Percentiles rank a stretch among this genome's conserved stretches.
Conservation (phyloP, 2,888 invertebrate species). For the Phyto melanocephala region DNA sequence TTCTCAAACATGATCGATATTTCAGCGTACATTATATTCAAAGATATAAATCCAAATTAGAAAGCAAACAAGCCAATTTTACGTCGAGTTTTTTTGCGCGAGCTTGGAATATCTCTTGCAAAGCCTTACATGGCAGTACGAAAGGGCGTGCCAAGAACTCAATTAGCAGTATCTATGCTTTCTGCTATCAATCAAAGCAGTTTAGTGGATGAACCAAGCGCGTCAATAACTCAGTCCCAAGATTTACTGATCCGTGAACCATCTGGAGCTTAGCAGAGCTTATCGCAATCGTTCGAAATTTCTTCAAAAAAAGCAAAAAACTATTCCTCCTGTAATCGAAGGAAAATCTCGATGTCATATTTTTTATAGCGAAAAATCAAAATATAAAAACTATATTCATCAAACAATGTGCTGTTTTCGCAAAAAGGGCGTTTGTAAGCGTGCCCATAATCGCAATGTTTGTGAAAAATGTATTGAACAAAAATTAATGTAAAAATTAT, state of each 20-base stretch:
- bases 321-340: background rate
- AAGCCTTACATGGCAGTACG: background rate
- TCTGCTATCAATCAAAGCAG: background rate
- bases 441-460: background rate
- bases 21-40: background rate
- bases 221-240: background rate
- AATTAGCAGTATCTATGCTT: background rate
- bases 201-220: background rate
- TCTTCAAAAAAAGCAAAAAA: background rate
- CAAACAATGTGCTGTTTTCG: background rate
- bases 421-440: background rate
- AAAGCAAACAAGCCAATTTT: background rate
- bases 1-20: no score
- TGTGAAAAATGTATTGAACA: background rate
- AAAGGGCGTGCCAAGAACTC: background rate
- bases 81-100: background rate
- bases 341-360: background rate
- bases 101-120: background rate
- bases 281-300: background rate
- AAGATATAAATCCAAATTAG: conserved; percentile 1
- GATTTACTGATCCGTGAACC: background rate
- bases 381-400: background rate
- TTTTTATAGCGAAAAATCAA: background rate
- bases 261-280: background rate
- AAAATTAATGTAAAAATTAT: no score